Conservation (phyloP, 2,888 invertebrate species). For the Leptarthrus brevirostris region DNA sequence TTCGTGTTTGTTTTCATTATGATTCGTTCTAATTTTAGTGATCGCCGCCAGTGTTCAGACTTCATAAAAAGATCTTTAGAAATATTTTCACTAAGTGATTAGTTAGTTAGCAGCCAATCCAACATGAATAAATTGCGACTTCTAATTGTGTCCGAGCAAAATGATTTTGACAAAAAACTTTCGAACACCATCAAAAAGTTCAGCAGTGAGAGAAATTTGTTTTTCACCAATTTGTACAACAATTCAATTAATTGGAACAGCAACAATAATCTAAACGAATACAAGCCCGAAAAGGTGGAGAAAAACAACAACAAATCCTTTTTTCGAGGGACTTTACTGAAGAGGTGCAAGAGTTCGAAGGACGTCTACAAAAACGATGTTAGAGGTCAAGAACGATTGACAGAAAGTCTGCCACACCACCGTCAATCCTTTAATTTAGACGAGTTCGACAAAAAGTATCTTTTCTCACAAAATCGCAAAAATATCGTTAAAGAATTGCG, state of each 20-base stretch:
- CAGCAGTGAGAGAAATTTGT: slow-evolving; percentile 54
- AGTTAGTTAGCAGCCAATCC: not conserved
- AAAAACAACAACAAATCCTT: slow-evolving; percentile 52
- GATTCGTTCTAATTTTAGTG: slow-evolving; percentile 14
- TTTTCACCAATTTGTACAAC: slow-evolving; percentile 54
- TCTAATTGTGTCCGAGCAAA: slow-evolving; percentile 54
- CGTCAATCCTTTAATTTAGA: slow-evolving; percentile 54
- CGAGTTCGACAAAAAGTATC: slow-evolving; percentile 54
- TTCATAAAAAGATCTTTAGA: not conserved
- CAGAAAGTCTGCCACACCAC: slow-evolving; percentile 3
- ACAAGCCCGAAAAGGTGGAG: slow-evolving; percentile 24
- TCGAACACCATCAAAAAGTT: slow-evolving; percentile 54
- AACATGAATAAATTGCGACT: slow-evolving; percentile 53
- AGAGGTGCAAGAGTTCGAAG: slow-evolving; percentile 55
- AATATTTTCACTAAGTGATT: slow-evolving; percentile 20
- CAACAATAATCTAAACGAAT: slow-evolving; percentile 50
- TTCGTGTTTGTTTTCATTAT: slow-evolving; percentile 18
- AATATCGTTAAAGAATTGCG: slow-evolving; percentile 55
- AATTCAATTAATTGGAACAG: slow-evolving; percentile 54
- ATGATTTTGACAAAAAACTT: slow-evolving; percentile 54
- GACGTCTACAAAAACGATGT: slow-evolving; percentile 45
- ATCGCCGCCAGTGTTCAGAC: not conserved
- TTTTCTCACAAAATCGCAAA: slow-evolving; percentile 52
- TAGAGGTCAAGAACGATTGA: not conserved
- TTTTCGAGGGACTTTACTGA: slow-evolving; percentile 52